Base-by-base conservation (phyloP, 2,797 vertebrate species). In the Parauchenoglanis ngamensis region DNA sequence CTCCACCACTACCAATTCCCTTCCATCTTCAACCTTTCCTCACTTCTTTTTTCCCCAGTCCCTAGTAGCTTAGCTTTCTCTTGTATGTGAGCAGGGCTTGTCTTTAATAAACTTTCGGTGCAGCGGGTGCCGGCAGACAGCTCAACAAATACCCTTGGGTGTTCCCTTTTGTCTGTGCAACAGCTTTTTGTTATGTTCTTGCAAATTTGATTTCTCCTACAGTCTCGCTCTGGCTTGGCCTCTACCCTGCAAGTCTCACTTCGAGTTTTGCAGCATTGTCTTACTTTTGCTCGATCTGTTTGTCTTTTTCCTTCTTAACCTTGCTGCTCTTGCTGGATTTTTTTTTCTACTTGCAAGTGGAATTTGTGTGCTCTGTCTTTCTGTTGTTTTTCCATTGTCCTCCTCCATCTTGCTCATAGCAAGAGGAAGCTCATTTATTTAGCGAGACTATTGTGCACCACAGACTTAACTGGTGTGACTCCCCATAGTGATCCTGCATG, bases 41-140 rank as follows among this genome's bases (percentile, higher is more conserved):
- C 49, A 77, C 82, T 83, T 54, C 57, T 79, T 81, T 59, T 49
- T 72, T 87, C 61, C 40, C 35, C 67, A 94, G 96, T 96, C 97
- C 97, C 97, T 97, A 97, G 97, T 97, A 92, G 97, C 97, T 97
- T 97, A 98, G 97, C 97, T 97, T 96, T 94, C 93, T 94, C 94
- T 94, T 93, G 92, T 94, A 94, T 95, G 93, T 76, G 88, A 87
- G 97, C 97, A 97, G 97, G 96, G 95, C 95, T 97, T 96, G 96
- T 94, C 96, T 97, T 94, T 89, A 98, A 97, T 97, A 97, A 97
- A 98, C 97, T 98, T 97, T 98, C 95, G 96, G 96, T 95, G 94
- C 95, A 96, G 96, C 95, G 95, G 97, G 96, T 97, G 95, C 95
- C 96, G 97, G 96, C 95, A 95, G 96, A 94, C 96, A 95, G 95